Evolutionary conservation across 2,888 invertebrate genomes (phyloP), one percentile per base, ranked within the genome.

Genomic region (Ypsolopha scabrella): DNA sequence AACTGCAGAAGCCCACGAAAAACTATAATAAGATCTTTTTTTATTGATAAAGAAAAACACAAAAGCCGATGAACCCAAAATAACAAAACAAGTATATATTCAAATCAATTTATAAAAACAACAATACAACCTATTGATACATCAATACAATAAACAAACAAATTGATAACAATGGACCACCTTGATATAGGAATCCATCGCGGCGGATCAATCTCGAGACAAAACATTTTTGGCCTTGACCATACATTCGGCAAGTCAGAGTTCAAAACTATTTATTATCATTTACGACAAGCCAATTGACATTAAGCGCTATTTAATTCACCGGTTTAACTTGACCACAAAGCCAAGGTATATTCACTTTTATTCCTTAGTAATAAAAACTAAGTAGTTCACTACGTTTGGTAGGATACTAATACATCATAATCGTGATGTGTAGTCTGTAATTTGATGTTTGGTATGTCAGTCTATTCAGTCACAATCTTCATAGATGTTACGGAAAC

Each of bases 201-300:
- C 65, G 64, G 53, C 57, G 66, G 64, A 66, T 66, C 63, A 62
- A 56, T 64, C 54, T 58, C 55, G 13, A 47, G 37, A 47, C 36
- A 64, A 59, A 54, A 52, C 60, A 62, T 54, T 52, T 51, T 51
- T 47, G 58, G 54, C 81, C 79, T 79, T 80, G 78, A 77, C 72
- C 68, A 59, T 64, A 54, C 63, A 58, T 58, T 55, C 61, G 58
- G 58, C 51, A 51, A 55, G 55, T 75, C 70, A 75, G 60, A 79
- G 78, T 70, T 80, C 75, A 80, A 70, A 65, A 62, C 59, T 64
- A 71, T 80, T 70, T 71, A 67, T 67, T 68, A 67, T 70, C 62
- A 69, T 71, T 74, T 68, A 71, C 55, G 59, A 69, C 65, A 63
- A 41, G 38, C 55, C 55, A 60, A 68, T 68, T 63, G 68, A 58